A percentile compares a stretch with the other conserved stretches of the same genome.
Conservation (phyloP, 1,140 invertebrate genomes). For the Pseudoatta argentina region DNA sequence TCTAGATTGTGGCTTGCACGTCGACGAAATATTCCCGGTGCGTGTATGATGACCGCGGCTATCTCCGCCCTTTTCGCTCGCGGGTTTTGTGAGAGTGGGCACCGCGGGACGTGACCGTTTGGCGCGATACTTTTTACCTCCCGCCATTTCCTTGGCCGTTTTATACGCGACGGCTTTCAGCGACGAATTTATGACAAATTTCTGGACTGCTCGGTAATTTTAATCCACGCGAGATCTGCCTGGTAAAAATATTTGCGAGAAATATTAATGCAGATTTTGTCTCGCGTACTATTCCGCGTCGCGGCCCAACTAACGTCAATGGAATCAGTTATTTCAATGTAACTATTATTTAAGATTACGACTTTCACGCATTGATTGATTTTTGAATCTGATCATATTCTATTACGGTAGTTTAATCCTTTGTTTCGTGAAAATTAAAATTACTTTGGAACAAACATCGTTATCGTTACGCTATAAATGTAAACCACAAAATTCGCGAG, state of each 20-base stretch:
- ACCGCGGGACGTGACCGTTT: slow-evolving; percentile 13
- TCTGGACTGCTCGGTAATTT: slow-evolving; percentile 53
- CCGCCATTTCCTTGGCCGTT: background rate
- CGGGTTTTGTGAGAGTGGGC: background rate
- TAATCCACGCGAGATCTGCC: slow-evolving; percentile 33
- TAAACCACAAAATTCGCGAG: slow-evolving; percentile 31
- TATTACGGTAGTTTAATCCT: background rate
- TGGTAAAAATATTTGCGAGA: slow-evolving; percentile 60
- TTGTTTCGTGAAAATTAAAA: background rate
- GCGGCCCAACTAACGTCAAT: background rate
- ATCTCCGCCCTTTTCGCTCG: slow-evolving; percentile 5
- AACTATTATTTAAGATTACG: background rate
- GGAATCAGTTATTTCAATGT: background rate
- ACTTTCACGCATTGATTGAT: background rate
- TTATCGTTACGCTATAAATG: slow-evolving; percentile 54
- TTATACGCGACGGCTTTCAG: background rate
- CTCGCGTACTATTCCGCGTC: slow-evolving; percentile 8
- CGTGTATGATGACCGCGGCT: slow-evolving; percentile 40
- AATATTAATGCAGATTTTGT: slow-evolving; percentile 65
- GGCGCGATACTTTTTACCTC: slow-evolving; percentile 16
- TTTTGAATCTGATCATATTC: background rate
- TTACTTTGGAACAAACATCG: background rate
- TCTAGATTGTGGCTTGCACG: slow-evolving; percentile 53
- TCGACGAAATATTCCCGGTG: slow-evolving; percentile 21
- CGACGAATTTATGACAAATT: slow-evolving; percentile 69